phyloP scores from a whole-genome alignment of 2,888 invertebrate species.

The Orchesellides sinensis region DNA sequence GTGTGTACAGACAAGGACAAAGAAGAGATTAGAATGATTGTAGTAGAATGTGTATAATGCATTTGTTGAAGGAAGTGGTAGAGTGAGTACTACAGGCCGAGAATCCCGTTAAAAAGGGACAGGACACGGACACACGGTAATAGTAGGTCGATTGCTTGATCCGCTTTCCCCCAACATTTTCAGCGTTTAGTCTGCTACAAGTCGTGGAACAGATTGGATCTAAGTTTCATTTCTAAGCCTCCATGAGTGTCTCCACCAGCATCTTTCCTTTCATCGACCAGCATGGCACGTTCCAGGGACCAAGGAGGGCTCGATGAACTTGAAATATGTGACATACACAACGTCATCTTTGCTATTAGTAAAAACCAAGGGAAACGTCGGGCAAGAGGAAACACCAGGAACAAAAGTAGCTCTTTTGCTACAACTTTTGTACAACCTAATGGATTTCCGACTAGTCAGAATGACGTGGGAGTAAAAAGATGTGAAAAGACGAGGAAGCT shows the following conservation, averaged over 20 bases:
- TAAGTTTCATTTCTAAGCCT: constrained; percentile 9
- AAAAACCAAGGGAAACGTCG: neutral
- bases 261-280: constrained; percentile 38
- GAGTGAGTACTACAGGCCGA: too few relatives aligned
- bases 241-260: constrained; percentile 43
- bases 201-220: constrained; percentile 49
- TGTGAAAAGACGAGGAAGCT: constrained; percentile 21
- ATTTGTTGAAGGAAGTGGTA: neutral
- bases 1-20: neutral
- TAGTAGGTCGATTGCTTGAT: constrained; percentile 40
- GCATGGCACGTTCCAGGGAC: constrained; percentile 67
- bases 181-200: constrained; percentile 31
- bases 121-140: neutral
- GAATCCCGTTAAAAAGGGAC: neutral
- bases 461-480: constrained; percentile 32
- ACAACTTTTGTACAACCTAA: neutral
- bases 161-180: constrained; percentile 10
- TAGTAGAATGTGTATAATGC: neutral
- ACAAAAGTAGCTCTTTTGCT: constrained; percentile 1
- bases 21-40: too few relatives aligned
- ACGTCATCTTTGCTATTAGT: neutral
- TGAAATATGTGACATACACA: constrained; percentile 24
- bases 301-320: constrained; percentile 39
- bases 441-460: constrained; percentile 42
- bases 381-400: neutral